These are phyloP conservation scores for Tetragnatha montana DNA, from an alignment of 2,888 invertebrate genomes.

Conservation along the genomic window DNA sequence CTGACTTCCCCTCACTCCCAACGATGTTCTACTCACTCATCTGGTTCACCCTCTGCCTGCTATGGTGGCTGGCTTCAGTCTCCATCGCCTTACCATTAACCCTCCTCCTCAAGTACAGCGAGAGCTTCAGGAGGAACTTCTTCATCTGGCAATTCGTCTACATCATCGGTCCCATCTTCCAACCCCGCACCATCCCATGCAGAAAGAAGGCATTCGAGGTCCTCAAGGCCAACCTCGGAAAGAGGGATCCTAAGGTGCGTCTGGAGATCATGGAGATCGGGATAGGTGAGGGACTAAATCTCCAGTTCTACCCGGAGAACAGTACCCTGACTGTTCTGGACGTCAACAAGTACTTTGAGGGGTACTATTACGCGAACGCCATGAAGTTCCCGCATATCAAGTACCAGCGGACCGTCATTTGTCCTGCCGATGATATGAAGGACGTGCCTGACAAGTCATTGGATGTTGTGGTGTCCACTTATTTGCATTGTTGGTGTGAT, in stretches of 20 bases:
- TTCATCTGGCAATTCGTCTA: background rate
- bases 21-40: background rate
- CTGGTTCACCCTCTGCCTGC: background rate
- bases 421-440: constrained; percentile 71
- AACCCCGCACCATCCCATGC: background rate
- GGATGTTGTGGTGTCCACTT: constrained; percentile 74
- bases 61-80: background rate
- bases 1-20: too few relatives aligned
- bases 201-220: constrained; percentile 1
- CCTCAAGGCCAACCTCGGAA: constrained; percentile 41
- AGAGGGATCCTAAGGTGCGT: background rate
- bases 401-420: constrained; percentile 72
- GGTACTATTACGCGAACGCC: constrained; percentile 62
- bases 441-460: constrained; percentile 70
- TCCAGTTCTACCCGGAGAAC: constrained; percentile 72
- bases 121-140: background rate
- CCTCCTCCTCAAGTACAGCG: background rate
- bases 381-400: constrained; percentile 57
- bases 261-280: constrained; percentile 8
- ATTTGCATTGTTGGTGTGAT: constrained; percentile 74
- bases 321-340: constrained; percentile 72
- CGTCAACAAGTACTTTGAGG: constrained; percentile 72
- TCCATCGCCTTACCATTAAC: background rate
- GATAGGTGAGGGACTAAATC: constrained; percentile 56
- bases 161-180: background rate